Base-by-base conservation (phyloP, 2,797 vertebrate species). In the Molossus molossus region DNA sequence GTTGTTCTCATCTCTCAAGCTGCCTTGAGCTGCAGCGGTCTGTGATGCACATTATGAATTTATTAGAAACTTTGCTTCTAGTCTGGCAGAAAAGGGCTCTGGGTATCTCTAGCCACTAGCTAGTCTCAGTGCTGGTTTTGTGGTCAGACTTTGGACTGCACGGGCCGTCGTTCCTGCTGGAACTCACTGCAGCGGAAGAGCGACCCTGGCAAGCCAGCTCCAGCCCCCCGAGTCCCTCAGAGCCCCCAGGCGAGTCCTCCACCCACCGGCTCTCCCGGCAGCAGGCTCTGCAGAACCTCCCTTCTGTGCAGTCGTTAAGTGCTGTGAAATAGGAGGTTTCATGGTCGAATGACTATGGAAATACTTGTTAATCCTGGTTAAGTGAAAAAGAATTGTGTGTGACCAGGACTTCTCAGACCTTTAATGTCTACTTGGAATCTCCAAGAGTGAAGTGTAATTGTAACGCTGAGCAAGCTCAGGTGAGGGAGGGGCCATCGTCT, bases 391-490 rank as follows among this genome's bases (percentile, higher is more conserved):
- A 77, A 45, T 69, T 58, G 20, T 79, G 65, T 45, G 13, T 89
- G 72, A 82, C 79, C 15, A 45, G 33, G 57, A 88, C 23, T 82
- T 86, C 50, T 82, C 8, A 27, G 90, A 12, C 29, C 40, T 89
- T 64, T 85, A 48, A 82, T 27, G 17, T n/a, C 20, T 20, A 13
- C 12, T 10, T 18, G 48, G 40, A 85, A 25, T 27, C 50, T 86
- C 90, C 18, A 82, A 77, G n/a, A 86, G 12, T 65, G 73, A 96
- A 77, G 89, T 25, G 6, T 8, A 77, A 77, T 48, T 81, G 11
- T 11, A 90, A 72, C 37, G 25, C 20, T 60, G n/a, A 55, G 81
- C 29, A 84, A 86, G 60, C 20, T 15, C 3, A 21, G 2, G 11
- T 90, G 64, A 53, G 40, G 0, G 1, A n/a, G 27, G 50, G 89